Base-by-base conservation (phyloP, 2,888 invertebrate species). In the Eurytoma adleriae region DNA sequence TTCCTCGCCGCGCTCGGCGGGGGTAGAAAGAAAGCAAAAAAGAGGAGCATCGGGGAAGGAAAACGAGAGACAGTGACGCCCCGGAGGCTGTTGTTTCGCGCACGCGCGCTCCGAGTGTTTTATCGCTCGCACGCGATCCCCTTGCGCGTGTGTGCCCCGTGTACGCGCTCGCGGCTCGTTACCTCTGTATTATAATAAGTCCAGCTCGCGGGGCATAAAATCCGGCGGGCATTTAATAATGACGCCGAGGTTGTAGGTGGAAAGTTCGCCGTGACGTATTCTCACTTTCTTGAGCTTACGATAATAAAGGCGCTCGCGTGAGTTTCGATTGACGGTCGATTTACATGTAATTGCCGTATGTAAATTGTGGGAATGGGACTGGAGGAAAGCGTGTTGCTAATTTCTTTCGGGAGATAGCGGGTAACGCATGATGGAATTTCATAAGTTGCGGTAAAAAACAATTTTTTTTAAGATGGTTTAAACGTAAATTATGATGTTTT, bases 21-120 rank as follows among this genome's bases (percentile, higher is more conserved):
- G n/a, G n/a, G 14, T 5, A n/a, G n/a, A 16, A n/a, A 54, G 3
- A 54, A 54, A 54, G 14, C 16, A 54, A 54, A 54, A 54, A 54
- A n/a, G n/a, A 54, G n/a, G 16, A 14, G 14, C 14, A 54, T 3
- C 54, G 16, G n/a, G 50, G 16, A n/a, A 54, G 54, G 14, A 14
- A 54, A 54, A 54, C 54, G 16, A n/a, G n/a, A 54, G 54, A 54
- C 54, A 54, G 54, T 40, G 54, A 54, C n/a, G 54, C 54, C 67
- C 67, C 52, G 52, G 40, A 13, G 24, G 67, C 67, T 20, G 67
- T 67, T 52, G 67, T 67, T 67, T 67, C 52, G 50, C 67, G 52
- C 67, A 24, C 52, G 14, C 64, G 27, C 64, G 13, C 50, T 30
- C 70, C 71, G 78, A 78, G 73, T 78, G 73, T 78, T 78, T 78